Conservation (phyloP, 2,888 invertebrate genomes). For the Ryuthela nishihirai region DNA sequence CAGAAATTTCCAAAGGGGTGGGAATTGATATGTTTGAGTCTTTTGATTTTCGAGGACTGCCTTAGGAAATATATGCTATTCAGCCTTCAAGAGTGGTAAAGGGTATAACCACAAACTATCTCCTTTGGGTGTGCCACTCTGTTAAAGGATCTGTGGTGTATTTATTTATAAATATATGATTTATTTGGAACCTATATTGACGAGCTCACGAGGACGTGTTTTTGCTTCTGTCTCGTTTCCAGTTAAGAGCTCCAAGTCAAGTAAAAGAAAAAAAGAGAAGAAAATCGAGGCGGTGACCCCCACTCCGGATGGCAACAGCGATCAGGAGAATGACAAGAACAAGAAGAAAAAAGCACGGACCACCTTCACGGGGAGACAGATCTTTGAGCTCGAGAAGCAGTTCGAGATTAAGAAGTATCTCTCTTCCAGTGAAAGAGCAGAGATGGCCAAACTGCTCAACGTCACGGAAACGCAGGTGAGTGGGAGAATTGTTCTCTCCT, state of each 20-base stretch:
- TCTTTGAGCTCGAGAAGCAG: constrained; percentile 93
- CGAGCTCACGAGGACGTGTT: no score
- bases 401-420: constrained; percentile 95
- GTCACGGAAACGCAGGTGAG: constrained; percentile 95
- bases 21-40: no score
- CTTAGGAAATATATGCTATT: no score
- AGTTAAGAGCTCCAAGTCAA: constrained; percentile 16
- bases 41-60: no score
- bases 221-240: constrained; percentile 15
- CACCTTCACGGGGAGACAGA: constrained; percentile 92
- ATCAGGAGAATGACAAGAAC: constrained; percentile 36
- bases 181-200: no score
- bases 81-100: no score
- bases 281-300: not conserved
- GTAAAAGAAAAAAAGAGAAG: constrained; percentile 29
- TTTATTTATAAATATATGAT: no score
- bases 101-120: no score
- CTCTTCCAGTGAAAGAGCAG: constrained; percentile 87
- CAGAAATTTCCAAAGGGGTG: no score
- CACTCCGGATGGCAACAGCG: constrained; percentile 10
- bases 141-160: no score
- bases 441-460: constrained; percentile 88
- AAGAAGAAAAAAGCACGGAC: constrained; percentile 74
- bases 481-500: not conserved
- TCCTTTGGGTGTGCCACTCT: no score